Base-by-base conservation (phyloP, 2,888 invertebrate species). In the Eueremaeus valkanovi region DNA sequence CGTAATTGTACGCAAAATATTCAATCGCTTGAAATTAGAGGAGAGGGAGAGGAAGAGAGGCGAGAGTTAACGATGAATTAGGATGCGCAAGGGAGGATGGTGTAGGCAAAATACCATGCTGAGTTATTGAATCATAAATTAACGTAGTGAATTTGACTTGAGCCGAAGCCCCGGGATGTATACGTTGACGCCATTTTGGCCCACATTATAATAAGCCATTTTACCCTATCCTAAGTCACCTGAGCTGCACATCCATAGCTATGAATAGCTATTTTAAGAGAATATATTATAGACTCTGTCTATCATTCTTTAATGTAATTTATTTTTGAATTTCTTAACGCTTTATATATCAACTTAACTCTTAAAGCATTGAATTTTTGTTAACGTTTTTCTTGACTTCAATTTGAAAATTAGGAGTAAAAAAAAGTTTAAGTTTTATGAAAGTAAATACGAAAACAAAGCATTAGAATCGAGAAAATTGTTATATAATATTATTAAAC, bases 1-100 rank as follows among this genome's bases (percentile, higher is more conserved):
- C 21, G 21, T 51, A 51, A 51, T 51, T 51, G 51, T 51, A 51
- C 21, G 51, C 51, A 51, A 51, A 51, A 8, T 51, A 51, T 51
- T 51, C 21, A 51, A 51, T 51, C 21, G 51, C 21, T 51, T 16
- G 51, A 21, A 51, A 51, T n/a, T 51, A n/a, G 36, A 36, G 36
- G 36, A 36, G 5, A 36, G 36, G 36, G 36, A 36, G 5, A 36
- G 36, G 11, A 36, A 36, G 36, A n/a, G 51, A 51, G 51, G 51
- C 51, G 51, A 51, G 51, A 51, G 51, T 51, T 51, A n/a, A n/a
- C 6, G n/a, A n/a, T n/a, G n/a, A n/a, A n/a, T n/a, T n/a, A n/a
- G n/a, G n/a, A n/a, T n/a, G n/a, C n/a, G n/a, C n/a, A n/a, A n/a
- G n/a, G n/a, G n/a, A n/a, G n/a, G n/a, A n/a, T n/a, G n/a, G n/a